Conservation (phyloP, 2,797 vertebrate genomes). For the Sciaenops ocellatus region DNA sequence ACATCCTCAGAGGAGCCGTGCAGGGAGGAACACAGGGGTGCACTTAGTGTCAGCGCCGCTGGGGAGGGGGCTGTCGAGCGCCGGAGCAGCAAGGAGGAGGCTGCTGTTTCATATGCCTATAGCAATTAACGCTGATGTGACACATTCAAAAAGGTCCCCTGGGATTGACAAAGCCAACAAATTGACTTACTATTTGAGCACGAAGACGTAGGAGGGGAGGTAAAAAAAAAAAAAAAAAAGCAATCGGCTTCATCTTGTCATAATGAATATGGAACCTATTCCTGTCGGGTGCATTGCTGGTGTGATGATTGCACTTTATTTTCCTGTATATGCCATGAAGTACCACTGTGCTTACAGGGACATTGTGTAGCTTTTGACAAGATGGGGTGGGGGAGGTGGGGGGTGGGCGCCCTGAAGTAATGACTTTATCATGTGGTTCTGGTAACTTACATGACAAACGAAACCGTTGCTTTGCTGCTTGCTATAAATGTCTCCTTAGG, state of each 20-base stretch:
- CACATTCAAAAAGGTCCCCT: conserved; percentile 77
- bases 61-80: conserved; percentile 65
- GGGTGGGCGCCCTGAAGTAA: conserved; percentile 71
- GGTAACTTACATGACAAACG: conserved; percentile 83
- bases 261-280: conserved; percentile 76
- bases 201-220: conserved; percentile 53
- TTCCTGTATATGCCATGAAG: conserved; percentile 71
- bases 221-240: conserved; percentile 19
- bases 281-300: conserved; percentile 59
- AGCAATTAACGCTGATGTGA: conserved; percentile 85
- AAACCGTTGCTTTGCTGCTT: conserved; percentile 75
- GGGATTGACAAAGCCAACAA: conserved; percentile 82
- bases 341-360: conserved; percentile 74
- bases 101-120: conserved; percentile 77
- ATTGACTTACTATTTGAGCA: conserved; percentile 81
- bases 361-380: conserved; percentile 72
- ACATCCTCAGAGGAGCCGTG: conserved; percentile 69
- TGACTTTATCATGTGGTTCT: conserved; percentile 75
- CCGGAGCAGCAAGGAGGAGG: conserved; percentile 62
- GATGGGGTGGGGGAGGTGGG: conserved; percentile 15
- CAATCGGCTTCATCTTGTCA: conserved; percentile 66
- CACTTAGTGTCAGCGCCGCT: conserved; percentile 78
- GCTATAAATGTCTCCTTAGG: conserved; percentile 80
- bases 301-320: conserved; percentile 74
- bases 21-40: conserved; percentile 73